These are phyloP conservation scores for Hemibagrus guttatus DNA, from an alignment of 2,797 vertebrate species.

Conservation along the genomic window DNA sequence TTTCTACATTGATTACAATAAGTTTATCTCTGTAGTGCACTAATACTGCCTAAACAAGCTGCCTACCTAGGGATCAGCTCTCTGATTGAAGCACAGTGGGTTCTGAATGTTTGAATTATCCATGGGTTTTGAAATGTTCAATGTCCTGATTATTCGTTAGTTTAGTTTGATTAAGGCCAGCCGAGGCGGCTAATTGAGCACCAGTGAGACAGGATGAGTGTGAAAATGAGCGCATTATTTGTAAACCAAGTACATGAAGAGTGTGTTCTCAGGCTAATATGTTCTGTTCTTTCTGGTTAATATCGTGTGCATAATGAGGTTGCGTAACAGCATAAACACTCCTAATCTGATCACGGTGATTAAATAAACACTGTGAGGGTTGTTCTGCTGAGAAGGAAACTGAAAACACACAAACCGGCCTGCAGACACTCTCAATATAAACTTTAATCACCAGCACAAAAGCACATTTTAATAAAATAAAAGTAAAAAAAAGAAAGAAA, in stretches of 20 bases:
- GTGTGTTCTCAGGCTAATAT: slow-evolving; percentile 24
- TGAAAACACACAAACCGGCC: neutral
- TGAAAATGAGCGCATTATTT: neutral
- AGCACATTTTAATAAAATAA: slow-evolving; percentile 33
- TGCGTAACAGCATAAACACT: neutral
- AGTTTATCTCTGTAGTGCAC: too few species aligned
- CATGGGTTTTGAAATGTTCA: neutral
- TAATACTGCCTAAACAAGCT: too few species aligned
- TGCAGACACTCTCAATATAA: neutral
- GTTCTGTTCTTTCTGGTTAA: neutral
- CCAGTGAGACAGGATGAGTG: neutral
- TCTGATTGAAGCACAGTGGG: neutral
- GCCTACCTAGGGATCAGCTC: too few species aligned
- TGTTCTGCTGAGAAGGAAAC: neutral
- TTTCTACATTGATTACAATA: neutral
- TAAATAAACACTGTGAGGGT: neutral
- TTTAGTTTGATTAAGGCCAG: neutral
- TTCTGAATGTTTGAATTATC: neutral
- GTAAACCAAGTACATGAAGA: neutral
- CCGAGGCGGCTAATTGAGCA: slow-evolving; percentile 2
- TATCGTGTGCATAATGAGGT: neutral
- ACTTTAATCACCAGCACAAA: neutral
- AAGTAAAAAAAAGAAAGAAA: neutral
- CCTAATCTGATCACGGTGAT: neutral
- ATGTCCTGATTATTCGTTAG: neutral